phyloP scores from a whole-genome alignment of 92 coral and sea anemone species.

The Epizoanthus rinbou region DNA sequence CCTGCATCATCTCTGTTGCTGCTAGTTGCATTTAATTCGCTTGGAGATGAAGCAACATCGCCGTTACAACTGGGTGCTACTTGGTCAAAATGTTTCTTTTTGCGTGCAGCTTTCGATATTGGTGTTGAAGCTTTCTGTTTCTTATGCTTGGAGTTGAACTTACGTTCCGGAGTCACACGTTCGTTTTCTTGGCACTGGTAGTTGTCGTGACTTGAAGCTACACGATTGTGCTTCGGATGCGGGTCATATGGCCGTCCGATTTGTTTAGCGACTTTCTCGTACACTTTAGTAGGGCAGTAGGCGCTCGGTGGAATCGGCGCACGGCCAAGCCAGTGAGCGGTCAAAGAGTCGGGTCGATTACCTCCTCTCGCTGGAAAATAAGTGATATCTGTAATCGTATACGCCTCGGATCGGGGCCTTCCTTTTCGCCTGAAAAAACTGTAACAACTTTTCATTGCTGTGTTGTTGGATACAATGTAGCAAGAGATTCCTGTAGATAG shows the following conservation, averaged over 20 bases:
- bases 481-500: neutral
- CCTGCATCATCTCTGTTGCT: neutral
- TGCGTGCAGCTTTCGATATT: neutral
- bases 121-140: neutral
- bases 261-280: neutral
- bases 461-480: neutral
- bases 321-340: conserved; percentile 13
- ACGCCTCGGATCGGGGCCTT: neutral
- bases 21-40: neutral
- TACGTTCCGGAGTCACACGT: neutral
- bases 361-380: neutral
- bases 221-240: neutral
- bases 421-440: conserved; percentile 12
- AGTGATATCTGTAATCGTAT: conserved; percentile 6
- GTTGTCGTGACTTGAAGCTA: neutral
- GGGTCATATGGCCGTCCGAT: neutral
- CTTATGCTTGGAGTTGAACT: neutral
- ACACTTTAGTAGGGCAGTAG: neutral
- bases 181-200: conserved; percentile 14
- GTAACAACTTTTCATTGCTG: conserved; percentile 26
- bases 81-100: neutral
- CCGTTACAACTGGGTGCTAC: neutral
- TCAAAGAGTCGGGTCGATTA: conserved; percentile 24
- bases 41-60: neutral
- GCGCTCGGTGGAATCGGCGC: neutral